Evolutionary conservation across 1,140 invertebrate genomes (phyloP).

Genomic region (Heliconius hermathena): DNA sequence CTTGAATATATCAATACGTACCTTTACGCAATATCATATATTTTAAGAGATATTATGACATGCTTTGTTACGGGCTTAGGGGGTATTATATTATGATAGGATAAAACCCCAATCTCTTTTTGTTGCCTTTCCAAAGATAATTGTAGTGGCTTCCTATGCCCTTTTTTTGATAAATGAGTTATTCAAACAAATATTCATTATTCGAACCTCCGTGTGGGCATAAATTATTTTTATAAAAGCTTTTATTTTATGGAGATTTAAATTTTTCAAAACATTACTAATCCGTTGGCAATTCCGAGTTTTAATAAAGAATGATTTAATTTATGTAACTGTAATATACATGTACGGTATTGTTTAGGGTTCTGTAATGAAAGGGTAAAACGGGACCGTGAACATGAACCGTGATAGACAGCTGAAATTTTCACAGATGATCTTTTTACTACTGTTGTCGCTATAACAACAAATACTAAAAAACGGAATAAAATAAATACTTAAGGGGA

Average conservation of each 20-base stretch:
- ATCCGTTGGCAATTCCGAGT: not conserved
- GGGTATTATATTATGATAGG: slow-evolving; percentile 49
- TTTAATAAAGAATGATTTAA: not conserved
- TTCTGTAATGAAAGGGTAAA: too few relatives aligned
- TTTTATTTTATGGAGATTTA: slow-evolving; percentile 4
- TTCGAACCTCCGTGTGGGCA: slow-evolving; percentile 7
- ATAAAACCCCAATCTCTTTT: slow-evolving; percentile 68
- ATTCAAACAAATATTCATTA: slow-evolving; percentile 34
- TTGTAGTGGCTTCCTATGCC: slow-evolving; percentile 43
- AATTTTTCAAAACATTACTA: not conserved
- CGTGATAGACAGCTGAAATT: too few relatives aligned
- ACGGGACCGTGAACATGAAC: too few relatives aligned
- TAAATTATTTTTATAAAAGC: slow-evolving; percentile 16
- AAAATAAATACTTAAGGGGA: not conserved
- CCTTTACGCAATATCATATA: slow-evolving; percentile 26
- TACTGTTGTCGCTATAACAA: too few relatives aligned
- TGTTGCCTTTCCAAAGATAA: slow-evolving; percentile 59
- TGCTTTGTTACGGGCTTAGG: slow-evolving; percentile 39
- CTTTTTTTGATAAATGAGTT: slow-evolving; percentile 36
- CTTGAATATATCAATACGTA: slow-evolving; percentile 27
- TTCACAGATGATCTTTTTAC: too few relatives aligned
- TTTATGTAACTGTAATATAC: too few relatives aligned
- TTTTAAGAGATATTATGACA: slow-evolving; percentile 35
- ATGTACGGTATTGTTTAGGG: too few relatives aligned
- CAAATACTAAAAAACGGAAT: too few relatives aligned